phyloP scores from a whole-genome alignment of 2,888 invertebrate genomes.

The Muschampia plurimacula region DNA sequence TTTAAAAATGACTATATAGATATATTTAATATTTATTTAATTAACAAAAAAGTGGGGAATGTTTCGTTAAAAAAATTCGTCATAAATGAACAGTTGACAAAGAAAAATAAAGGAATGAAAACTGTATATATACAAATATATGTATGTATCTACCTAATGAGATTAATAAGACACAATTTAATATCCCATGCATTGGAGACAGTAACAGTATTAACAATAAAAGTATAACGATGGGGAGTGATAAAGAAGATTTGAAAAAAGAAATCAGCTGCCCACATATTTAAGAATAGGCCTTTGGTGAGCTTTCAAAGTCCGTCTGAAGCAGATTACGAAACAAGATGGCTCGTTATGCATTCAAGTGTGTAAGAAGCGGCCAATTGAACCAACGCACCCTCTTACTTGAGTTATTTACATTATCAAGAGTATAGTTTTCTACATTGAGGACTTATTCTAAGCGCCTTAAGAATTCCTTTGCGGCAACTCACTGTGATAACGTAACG shows the following conservation, averaged over 20 bases:
- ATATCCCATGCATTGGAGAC: not conserved
- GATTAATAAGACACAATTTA: conserved; percentile 1
- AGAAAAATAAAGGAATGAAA: not conserved
- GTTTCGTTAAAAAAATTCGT: too few species aligned
- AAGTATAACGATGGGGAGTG: conserved; percentile 16
- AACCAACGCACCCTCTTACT: not conserved
- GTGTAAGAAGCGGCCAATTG: not conserved
- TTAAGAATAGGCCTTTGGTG: conserved; percentile 23
- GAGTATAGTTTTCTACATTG: conserved; percentile 42
- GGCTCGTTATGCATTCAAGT: not conserved
- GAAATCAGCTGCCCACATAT: conserved; percentile 31
- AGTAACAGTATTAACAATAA: not conserved
- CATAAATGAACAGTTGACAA: too few species aligned
- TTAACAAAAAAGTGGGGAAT: too few species aligned
- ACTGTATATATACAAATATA: not conserved
- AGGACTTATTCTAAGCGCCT: conserved; percentile 43
- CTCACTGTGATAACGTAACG: not conserved
- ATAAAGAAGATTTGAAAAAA: conserved; percentile 28
- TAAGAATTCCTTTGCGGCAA: conserved; percentile 36
- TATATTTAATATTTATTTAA: too few species aligned
- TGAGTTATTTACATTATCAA: conserved; percentile 39
- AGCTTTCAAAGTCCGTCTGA: conserved; percentile 23
- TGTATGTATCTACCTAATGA: too few species aligned
- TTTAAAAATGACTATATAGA: too few species aligned
- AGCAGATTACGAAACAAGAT: conserved; percentile 37